A percentile compares a stretch with the other conserved stretches of the same genome.
Conservation (phyloP, 2,113 vertebrate genomes). For the Erpornis zantholeuca region DNA sequence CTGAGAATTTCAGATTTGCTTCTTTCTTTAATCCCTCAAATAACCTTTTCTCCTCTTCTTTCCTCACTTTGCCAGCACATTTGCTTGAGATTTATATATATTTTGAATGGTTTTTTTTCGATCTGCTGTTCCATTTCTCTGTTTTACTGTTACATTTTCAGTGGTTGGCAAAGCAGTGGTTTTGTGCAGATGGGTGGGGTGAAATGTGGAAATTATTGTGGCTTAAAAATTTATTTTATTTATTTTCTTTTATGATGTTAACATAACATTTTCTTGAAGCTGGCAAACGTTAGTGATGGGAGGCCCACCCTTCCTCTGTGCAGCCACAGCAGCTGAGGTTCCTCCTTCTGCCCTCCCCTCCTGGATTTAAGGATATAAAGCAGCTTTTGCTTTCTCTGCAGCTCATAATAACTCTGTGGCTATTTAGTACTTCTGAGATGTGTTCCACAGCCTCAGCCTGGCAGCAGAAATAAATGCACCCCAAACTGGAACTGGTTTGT, state of each 20-base stretch:
- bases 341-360: not conserved
- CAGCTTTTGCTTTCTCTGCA: not conserved
- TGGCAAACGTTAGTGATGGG: not conserved
- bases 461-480: not conserved
- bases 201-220: not conserved
- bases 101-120: not conserved
- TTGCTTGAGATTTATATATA: not conserved
- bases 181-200: not conserved
- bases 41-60: not conserved
- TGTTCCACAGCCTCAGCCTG: not conserved
- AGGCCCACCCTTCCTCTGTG: not conserved
- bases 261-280: slow-evolving; percentile 17
- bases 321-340: not conserved
- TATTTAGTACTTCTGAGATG: not conserved
- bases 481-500: not conserved
- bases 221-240: slow-evolving; percentile 9
- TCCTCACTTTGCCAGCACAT: not conserved
- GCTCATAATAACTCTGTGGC: not conserved
- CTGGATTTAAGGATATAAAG: not conserved
- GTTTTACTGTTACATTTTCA: not conserved
- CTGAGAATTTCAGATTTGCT: not conserved
- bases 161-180: not conserved
- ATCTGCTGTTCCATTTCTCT: not conserved
- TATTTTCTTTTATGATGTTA: slow-evolving; percentile 16
- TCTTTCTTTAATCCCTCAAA: slow-evolving; percentile 24